Evolutionary conservation across 92 coral and sea anemone species (phyloP).

Genomic region (Micromussa lordhowensis): DNA sequence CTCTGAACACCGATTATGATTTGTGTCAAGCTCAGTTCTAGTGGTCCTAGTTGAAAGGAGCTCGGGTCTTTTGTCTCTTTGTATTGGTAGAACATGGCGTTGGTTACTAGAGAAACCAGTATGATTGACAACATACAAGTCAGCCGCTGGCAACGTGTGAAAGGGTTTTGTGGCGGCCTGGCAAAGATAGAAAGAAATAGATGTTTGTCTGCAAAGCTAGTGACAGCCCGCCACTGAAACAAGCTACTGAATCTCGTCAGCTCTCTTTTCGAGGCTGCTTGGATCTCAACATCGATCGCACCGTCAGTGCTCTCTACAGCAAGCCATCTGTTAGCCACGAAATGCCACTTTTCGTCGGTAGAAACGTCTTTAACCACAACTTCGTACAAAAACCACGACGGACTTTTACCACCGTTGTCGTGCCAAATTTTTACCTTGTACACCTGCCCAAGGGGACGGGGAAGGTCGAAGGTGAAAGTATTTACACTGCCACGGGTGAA

Average conservation of each 20-base stretch:
- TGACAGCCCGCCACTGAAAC: slow-evolving; percentile 66
- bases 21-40: slow-evolving; percentile 84
- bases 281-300: slow-evolving; percentile 65
- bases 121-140: slow-evolving; percentile 32
- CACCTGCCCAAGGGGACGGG: slow-evolving; percentile 66
- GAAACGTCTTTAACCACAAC: slow-evolving; percentile 66
- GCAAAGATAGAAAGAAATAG: slow-evolving; percentile 82
- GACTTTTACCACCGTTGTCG: slow-evolving; percentile 78
- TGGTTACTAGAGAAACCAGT: slow-evolving; percentile 27
- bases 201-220: slow-evolving; percentile 81
- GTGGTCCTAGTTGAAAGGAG: slow-evolving; percentile 81
- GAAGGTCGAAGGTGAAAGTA: slow-evolving; percentile 69
- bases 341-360: slow-evolving; percentile 63
- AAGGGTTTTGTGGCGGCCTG: slow-evolving; percentile 63
- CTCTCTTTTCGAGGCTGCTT: slow-evolving; percentile 67
- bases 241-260: slow-evolving; percentile 69
- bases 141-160: slow-evolving; percentile 58
- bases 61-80: slow-evolving; percentile 52
- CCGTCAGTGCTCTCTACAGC: slow-evolving; percentile 82
- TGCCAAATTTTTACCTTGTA: slow-evolving; percentile 79
- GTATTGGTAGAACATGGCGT: slow-evolving; percentile 38
- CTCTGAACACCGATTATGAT: slow-evolving; percentile 86
- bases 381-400: slow-evolving; percentile 82
- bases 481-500: slow-evolving; percentile 86
- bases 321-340: slow-evolving; percentile 83